Evolutionary conservation across 2,888 invertebrate genomes (phyloP), one percentile per base, ranked within the genome.

Genomic region (Sinohyriopsis cumingii): DNA sequence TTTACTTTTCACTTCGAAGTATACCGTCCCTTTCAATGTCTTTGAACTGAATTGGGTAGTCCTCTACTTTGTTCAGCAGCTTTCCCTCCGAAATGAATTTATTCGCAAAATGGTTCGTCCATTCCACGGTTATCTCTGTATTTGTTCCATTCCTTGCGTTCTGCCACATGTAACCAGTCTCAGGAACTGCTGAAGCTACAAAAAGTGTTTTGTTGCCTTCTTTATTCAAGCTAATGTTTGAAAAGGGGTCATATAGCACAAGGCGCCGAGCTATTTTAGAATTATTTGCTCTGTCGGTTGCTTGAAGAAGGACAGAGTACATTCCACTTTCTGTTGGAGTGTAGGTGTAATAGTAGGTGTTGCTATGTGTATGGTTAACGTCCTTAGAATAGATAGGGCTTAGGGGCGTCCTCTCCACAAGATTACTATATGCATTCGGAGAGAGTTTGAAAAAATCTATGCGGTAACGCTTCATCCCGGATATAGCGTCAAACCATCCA

Each of bases 71-170:
- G 28, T 74, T 79, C 20, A 82, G 61, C 5, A 79, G 62, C 25
- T 74, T 70, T 22, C 68, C 71, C 0, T 66, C 63, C 45, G 75
- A 76, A 24, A 79, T 75, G 19, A 78, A 24, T 62, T 73, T 56
- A 45, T 82, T 82, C 6, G 63, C 59, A 62, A 83, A 83, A 69
- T 81, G 81, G 2, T 75, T 68, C 1, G 56, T 57, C 83, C 83
- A 83, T n/a, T 65, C 62, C 5, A 82, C 63, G 0, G 64, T 45
- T n/a, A 79, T 63, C 4, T 57, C 59, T 1, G 59, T 70, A 9
- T 72, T 63, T 65, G 66, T n/a, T 56, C 28, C 28, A 28, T 5
- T 28, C 5, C 33, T 6, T 18, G 70, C 57, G 5, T 68, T 74
- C 28, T 79, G 79, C 78, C 78, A 81, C 57, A 59, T 66, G 66